phyloP scores from a whole-genome alignment of 2,888 invertebrate genomes.

The Tortricodes alternella region DNA sequence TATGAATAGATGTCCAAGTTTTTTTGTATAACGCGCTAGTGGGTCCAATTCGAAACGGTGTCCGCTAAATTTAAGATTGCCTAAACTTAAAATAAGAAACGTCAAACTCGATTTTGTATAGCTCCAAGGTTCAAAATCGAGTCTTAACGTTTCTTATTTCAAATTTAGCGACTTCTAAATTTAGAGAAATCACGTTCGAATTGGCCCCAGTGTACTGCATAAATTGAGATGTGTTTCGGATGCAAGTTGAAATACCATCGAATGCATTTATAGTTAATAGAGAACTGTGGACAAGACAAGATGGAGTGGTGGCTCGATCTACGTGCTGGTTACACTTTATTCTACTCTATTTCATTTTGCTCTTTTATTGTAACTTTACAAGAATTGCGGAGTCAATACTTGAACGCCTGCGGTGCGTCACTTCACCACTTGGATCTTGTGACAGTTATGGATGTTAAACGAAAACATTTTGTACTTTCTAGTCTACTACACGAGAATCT shows the following conservation, averaged over 20 bases:
- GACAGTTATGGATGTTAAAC: constrained; percentile 1
- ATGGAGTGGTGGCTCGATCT: background rate
- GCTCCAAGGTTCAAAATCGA: too few relatives aligned
- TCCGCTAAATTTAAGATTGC: too few relatives aligned
- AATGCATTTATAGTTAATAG: constrained; percentile 11
- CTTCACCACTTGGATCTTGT: background rate
- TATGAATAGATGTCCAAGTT: background rate
- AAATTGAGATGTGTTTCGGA: constrained; percentile 2
- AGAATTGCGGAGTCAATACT: constrained; percentile 8
- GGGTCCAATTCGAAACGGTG: too few relatives aligned
- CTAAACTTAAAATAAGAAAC: too few relatives aligned
- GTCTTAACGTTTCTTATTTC: too few relatives aligned
- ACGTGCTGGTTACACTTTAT: constrained; percentile 1
- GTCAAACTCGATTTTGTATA: too few relatives aligned
- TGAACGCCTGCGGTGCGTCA: background rate
- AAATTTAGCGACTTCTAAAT: too few relatives aligned
- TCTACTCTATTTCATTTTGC: too few relatives aligned
- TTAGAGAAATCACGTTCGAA: too few relatives aligned
- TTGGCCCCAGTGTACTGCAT: constrained; percentile 3
- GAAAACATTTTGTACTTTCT: constrained; percentile 36
- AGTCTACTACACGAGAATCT: constrained; percentile 48
- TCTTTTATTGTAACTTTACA: constrained; percentile 11
- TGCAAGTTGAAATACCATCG: background rate
- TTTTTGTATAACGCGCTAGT: constrained; percentile 2
- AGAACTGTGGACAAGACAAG: constrained; percentile 1